These are phyloP conservation scores for Tipula confusa DNA, from an alignment of 2,888 invertebrate species.

Conservation along the genomic window DNA sequence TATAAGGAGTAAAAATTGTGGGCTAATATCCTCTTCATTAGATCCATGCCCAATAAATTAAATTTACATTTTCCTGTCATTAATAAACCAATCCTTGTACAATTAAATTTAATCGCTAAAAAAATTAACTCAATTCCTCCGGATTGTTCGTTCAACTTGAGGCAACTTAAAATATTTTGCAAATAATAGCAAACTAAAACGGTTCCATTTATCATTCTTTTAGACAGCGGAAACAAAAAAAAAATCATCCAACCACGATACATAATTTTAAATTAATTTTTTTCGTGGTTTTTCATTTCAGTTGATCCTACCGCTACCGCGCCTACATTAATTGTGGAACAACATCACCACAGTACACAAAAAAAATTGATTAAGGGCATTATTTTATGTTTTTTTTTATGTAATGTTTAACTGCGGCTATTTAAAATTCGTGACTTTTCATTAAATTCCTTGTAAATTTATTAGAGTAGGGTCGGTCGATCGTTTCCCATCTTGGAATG, in stretches of 20 bases:
- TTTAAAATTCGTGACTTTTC: not conserved
- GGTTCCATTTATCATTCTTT: not conserved
- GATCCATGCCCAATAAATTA: not conserved
- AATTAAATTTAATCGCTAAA: not conserved
- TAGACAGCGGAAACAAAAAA: not conserved
- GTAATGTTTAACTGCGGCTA: not conserved
- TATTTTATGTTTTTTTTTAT: not conserved
- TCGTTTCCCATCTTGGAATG: not conserved
- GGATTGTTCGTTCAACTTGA: not conserved
- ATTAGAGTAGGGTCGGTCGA: not conserved
- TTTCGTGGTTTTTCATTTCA: not conserved
- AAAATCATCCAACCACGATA: not conserved
- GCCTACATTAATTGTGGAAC: not conserved
- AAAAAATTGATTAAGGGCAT: not conserved
- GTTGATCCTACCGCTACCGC: not conserved
- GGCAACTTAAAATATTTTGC: not conserved
- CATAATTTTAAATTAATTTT: slow-evolving; percentile 20
- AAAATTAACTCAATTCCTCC: not conserved
- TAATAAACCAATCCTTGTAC: not conserved
- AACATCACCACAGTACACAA: not conserved
- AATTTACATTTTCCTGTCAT: not conserved
- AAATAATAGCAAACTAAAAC: not conserved
- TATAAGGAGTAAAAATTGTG: no score
- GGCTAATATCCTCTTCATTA: no score
- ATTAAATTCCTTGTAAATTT: not conserved